Conservation (phyloP, 2,888 invertebrate genomes). For the Volucella zonaria region DNA sequence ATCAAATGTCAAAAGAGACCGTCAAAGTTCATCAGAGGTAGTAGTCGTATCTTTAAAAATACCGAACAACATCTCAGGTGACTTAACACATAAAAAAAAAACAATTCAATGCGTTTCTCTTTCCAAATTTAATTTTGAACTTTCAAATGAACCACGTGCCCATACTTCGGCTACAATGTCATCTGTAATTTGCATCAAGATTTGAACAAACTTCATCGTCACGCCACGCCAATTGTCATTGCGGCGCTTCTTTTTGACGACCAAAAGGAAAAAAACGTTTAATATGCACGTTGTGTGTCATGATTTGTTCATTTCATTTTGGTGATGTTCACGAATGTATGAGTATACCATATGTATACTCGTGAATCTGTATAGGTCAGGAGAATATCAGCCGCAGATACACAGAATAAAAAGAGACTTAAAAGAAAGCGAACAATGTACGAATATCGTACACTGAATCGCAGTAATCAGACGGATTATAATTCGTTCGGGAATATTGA, state of each 20-base stretch:
- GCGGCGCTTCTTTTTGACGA: constrained; percentile 28
- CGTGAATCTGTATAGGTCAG: background rate
- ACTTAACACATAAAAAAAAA: constrained; percentile 23
- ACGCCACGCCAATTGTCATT: constrained; percentile 13
- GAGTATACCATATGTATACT: too few species aligned
- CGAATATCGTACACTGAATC: constrained; percentile 7
- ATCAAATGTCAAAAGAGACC: background rate
- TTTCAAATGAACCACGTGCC: constrained; percentile 34
- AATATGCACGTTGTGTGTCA: constrained; percentile 42
- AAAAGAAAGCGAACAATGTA: constrained; percentile 38
- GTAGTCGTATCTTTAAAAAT: background rate
- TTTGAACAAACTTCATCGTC: background rate
- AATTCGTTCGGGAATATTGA: constrained; percentile 30
- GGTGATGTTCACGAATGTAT: background rate
- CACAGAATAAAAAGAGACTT: background rate
- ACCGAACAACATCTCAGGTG: constrained; percentile 7
- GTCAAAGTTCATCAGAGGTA: constrained; percentile 28
- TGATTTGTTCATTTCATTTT: constrained; percentile 1
- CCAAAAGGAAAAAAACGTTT: constrained; percentile 42
- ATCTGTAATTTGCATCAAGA: constrained; percentile 22
- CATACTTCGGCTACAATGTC: constrained; percentile 11
- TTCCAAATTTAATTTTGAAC: constrained; percentile 25
- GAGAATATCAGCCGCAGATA: constrained; percentile 1
- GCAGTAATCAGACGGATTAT: constrained; percentile 37
- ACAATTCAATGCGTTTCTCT: constrained; percentile 47